Evolutionary conservation across 2,797 vertebrate genomes (phyloP), one percentile per base, ranked within the genome.

Genomic region (Oceanodroma leucorhoa): DNA sequence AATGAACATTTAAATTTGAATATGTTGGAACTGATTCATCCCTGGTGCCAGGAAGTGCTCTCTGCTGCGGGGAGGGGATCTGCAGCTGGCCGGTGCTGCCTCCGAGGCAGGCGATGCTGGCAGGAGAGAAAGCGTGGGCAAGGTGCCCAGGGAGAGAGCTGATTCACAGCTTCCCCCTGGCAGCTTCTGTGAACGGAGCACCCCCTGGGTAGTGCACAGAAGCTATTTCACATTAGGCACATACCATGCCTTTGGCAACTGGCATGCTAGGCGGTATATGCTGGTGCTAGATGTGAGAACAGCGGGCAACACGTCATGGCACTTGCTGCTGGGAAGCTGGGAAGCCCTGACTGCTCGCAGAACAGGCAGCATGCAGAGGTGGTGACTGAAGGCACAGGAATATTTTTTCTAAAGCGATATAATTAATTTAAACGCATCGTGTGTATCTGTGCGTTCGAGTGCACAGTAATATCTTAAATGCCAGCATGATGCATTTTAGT

Each of bases 121-220:
- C 95, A 93, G 81, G 70, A 89, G 34, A 54, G 83, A 53, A 94
- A 82, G 94, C 51, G 65, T 96, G 88, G 96, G 95, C 94, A 92
- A 80, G 53, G 61, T 85, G 91, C 96, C 95, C 86, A 40, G 38
- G 64, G 87, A 93, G 75, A 80, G 71, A 89, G 78, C 90, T 93
- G 92, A 95, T 93, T 96, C 93, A 94, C 96, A 97, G 81, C 91
- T 96, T 97, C 78, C 88, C 80, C 61, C 88, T 94, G 95, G 96
- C 96, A 96, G 88, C 81, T 83, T 84, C 91, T 94, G 86, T 23
- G 83, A 90, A 53, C 2, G 60, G 91, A 94, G 83, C 94, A 92
- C 78, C 93, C 95, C 90, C 83, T 73, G 88, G 70, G 66, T 91
- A 66, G 86, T 13, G 81, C 87, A 90, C 91, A 94, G 93, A 94